Conservation (phyloP, 2,888 invertebrate genomes). For the Halictus quadricinctus region DNA sequence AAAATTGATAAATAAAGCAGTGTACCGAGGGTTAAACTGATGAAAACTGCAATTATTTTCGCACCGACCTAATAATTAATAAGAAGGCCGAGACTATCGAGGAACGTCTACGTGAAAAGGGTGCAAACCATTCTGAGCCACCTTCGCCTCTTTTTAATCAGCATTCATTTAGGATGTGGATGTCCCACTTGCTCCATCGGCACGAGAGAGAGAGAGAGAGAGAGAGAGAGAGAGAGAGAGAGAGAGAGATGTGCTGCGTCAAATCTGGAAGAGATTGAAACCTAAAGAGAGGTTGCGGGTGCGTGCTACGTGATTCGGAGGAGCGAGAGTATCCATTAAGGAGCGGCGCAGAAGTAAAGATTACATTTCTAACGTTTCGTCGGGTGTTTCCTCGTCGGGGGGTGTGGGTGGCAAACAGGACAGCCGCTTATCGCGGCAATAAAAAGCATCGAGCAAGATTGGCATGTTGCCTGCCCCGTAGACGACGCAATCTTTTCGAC, state of each 20-base stretch:
- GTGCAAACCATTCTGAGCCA: background rate
- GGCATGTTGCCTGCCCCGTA: slow-evolving; percentile 75
- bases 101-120: background rate
- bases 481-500: slow-evolving; percentile 66
- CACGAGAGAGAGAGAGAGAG: slow-evolving; percentile 29
- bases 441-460: slow-evolving; percentile 79
- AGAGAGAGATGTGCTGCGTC: slow-evolving; percentile 44
- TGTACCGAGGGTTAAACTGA: no score
- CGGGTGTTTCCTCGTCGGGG: slow-evolving; percentile 35
- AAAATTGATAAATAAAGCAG: no score
- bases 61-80: background rate
- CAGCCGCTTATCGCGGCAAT: slow-evolving; percentile 77
- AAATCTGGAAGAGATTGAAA: slow-evolving; percentile 48
- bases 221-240: slow-evolving; percentile 27
- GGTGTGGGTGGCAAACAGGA: slow-evolving; percentile 45
- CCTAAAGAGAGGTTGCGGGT: slow-evolving; percentile 13
- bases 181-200: slow-evolving; percentile 37
- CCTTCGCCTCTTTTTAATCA: background rate
- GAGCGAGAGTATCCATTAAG: slow-evolving; percentile 66
- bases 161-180: slow-evolving; percentile 5
- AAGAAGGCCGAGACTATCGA: background rate
- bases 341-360: slow-evolving; percentile 71
- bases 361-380: slow-evolving; percentile 73
- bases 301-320: slow-evolving; percentile 35
- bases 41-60: no score